Evolutionary conservation across 1,140 invertebrate genomes (phyloP), one percentile per base, ranked within the genome.

Genomic region (Lepidostoma basale): DNA sequence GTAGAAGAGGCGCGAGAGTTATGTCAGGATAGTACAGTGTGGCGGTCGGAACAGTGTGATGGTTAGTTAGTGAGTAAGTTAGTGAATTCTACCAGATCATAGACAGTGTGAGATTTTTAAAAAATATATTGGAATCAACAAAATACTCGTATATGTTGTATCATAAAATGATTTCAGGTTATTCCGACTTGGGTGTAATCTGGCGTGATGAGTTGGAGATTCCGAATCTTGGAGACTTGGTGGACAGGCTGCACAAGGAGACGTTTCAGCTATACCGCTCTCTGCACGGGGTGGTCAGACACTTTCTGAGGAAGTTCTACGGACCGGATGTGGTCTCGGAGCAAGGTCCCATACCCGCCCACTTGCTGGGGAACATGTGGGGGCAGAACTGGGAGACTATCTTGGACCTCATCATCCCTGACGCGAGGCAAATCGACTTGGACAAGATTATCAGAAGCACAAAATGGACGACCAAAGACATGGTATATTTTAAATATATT

Each of bases 231-330:
- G 76, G 84, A 67, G 52, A 76, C 0, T 73, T 87, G 4, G 82
- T 86, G 14, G 79, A 84, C 3, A 74, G 79, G 20, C 76, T 92
- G 8, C 89, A 87, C 74, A 49, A 79, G 9, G 77, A 85, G 62
- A 76, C 92, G 0, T 76, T 79, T 39, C 88, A 88, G 0, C 74
- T 93, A 0, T 93, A 93, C 75, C 74, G 79, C 16, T 78, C 90
- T 23, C 78, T 94, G 1, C 92, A 94, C 74, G 88, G 87, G 0
- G 90, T 91, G 54, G 86, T 76, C 6, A 77, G 81, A 22, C 79
- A 75, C 67, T 79, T 75, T 64, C 63, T 84, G 3, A 70, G 77
- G 45, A 74, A 73, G 52, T 52, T 74, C 3, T 80, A 80, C 40
- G 76, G 78, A 3, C 74, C 77, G 25, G 25, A 47, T 25, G 45